Evolutionary conservation across 2,113 vertebrate species (phyloP).

Genomic region (Tor tambroides): DNA sequence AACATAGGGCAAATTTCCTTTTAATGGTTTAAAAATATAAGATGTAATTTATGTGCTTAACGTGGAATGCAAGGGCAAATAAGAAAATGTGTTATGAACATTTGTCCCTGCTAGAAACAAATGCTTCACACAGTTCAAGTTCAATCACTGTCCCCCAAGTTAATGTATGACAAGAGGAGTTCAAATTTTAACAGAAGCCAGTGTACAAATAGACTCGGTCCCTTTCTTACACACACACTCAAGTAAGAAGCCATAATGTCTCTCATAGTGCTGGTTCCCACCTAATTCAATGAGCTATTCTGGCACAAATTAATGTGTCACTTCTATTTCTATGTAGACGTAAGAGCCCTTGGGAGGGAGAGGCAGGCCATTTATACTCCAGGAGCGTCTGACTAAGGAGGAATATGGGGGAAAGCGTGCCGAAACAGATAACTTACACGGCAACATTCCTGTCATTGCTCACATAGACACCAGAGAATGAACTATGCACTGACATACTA

Average conservation of each 20-base stretch:
- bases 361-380: slow-evolving; percentile 45
- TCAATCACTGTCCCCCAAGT: slow-evolving; percentile 3
- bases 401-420: slow-evolving; percentile 62
- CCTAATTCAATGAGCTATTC: slow-evolving; percentile 46
- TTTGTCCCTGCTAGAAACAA: background rate
- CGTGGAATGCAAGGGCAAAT: background rate
- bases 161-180: slow-evolving; percentile 29
- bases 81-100: background rate
- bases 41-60: background rate
- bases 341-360: slow-evolving; percentile 49
- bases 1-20: background rate
- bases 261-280: slow-evolving; percentile 11
- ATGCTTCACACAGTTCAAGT: slow-evolving; percentile 22
- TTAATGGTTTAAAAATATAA: background rate
- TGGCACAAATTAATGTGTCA: slow-evolving; percentile 51
- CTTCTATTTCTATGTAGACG: slow-evolving; percentile 52
- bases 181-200: slow-evolving; percentile 16
- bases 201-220: background rate
- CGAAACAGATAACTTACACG: slow-evolving; percentile 63
- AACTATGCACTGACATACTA: background rate
- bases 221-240: background rate
- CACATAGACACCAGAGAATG: slow-evolving; percentile 27
- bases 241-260: background rate
- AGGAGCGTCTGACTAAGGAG: slow-evolving; percentile 57
- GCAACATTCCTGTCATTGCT: slow-evolving; percentile 74